phyloP scores from a whole-genome alignment of 2,797 vertebrate species.

The Iguana delicatissima region DNA sequence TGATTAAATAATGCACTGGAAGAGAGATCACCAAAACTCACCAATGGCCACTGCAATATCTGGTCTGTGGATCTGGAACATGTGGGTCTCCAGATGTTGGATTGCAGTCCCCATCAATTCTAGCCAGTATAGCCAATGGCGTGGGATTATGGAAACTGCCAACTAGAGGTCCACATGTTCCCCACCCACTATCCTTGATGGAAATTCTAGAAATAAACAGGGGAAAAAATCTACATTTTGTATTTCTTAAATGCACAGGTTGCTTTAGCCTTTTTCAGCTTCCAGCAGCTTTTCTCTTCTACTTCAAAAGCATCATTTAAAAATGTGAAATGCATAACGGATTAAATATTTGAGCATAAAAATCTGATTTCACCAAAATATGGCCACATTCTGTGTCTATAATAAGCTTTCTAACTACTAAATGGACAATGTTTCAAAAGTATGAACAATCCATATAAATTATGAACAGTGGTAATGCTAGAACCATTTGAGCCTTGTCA shows the following conservation, averaged over 20 bases:
- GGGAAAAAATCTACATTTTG: background rate
- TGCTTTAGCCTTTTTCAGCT: background rate
- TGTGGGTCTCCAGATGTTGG: background rate
- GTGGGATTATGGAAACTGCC: background rate
- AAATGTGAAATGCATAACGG: background rate
- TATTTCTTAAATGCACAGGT: background rate
- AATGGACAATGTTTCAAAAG: background rate
- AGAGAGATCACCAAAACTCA: background rate
- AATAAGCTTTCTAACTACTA: background rate
- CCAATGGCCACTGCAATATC: background rate
- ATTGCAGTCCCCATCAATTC: background rate
- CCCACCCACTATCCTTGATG: background rate
- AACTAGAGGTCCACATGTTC: background rate
- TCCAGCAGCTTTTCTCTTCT: background rate
- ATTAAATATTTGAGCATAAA: background rate
- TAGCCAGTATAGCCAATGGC: background rate
- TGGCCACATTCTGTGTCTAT: background rate
- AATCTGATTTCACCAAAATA: background rate
- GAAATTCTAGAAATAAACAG: background rate
- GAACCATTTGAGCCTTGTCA: constrained; percentile 37
- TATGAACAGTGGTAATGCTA: background rate
- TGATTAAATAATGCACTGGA: background rate
- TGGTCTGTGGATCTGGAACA: background rate
- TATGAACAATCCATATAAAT: background rate
- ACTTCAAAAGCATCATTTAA: background rate